These are phyloP conservation scores for Falco novaeseelandiae DNA, from an alignment of 2,797 vertebrate genomes.

Conservation along the genomic window DNA sequence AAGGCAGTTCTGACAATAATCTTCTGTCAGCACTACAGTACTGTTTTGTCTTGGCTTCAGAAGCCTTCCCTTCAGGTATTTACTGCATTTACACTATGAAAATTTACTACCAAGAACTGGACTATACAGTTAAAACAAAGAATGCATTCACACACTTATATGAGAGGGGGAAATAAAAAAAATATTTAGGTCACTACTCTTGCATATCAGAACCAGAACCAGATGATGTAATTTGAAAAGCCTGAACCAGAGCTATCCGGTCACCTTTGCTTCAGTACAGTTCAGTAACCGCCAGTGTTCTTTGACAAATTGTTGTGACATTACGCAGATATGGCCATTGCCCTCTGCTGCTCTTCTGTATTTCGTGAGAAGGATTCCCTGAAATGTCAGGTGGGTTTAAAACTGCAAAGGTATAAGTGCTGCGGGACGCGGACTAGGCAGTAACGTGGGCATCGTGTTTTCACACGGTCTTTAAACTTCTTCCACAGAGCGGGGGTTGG, in stretches of 20 bases:
- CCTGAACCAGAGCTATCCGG: neutral
- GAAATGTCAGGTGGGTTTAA: neutral
- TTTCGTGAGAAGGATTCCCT: neutral
- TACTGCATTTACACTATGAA: neutral
- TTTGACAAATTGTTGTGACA: neutral
- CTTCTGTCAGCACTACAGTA: neutral
- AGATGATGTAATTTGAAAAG: neutral
- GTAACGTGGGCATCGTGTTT: rapidly evolving
- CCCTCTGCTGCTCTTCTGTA: neutral
- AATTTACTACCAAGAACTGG: neutral
- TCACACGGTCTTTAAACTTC: neutral
- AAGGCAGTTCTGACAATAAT: neutral
- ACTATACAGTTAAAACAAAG: neutral
- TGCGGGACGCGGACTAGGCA: neutral
- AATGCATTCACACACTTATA: neutral
- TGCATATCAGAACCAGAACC: neutral
- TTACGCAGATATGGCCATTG: neutral
- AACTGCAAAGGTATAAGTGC: neutral
- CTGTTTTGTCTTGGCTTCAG: neutral
- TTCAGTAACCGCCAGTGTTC: neutral
- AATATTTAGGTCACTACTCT: neutral
- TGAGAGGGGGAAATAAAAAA: neutral
- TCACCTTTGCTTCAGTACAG: neutral
- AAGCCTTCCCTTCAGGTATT: neutral
- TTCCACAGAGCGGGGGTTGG: rapidly evolving